Conservation (phyloP, 1,140 invertebrate species). For the Solenopsis fugax region DNA sequence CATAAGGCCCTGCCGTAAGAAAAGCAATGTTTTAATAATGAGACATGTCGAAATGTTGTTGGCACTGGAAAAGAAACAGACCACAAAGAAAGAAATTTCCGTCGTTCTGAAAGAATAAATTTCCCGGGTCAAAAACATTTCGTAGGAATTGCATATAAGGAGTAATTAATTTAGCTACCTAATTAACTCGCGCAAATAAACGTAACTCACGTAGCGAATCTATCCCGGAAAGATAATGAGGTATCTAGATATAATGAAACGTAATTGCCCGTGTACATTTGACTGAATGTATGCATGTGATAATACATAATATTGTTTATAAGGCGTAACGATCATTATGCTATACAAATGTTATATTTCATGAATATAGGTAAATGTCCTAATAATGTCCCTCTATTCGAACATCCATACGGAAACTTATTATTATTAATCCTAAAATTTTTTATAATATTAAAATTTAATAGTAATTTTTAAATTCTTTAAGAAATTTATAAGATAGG, state of each 20-base stretch:
- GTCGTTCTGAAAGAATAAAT: background rate
- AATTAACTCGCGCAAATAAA: slow-evolving; percentile 31
- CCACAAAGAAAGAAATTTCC: background rate
- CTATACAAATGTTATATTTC: background rate
- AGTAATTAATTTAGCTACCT: slow-evolving; percentile 10
- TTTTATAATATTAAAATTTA: too few species aligned
- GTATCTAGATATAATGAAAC: background rate
- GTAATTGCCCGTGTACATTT: background rate
- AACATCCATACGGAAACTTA: too few species aligned
- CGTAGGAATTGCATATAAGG: background rate
- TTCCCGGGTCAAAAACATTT: background rate
- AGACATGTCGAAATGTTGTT: background rate
- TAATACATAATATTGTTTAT: background rate
- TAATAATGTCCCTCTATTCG: too few species aligned
- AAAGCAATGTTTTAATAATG: background rate
- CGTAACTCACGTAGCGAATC: background rate
- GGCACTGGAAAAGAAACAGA: slow-evolving; percentile 4
- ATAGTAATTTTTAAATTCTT: too few species aligned
- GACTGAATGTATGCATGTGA: background rate
- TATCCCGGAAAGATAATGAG: background rate
- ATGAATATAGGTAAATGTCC: background rate
- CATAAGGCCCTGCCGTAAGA: background rate
- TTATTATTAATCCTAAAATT: too few species aligned
- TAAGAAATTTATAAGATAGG: too few species aligned
- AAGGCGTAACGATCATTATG: background rate